Evolutionary conservation across 2,888 invertebrate genomes (phyloP), one percentile per base, ranked within the genome.

Genomic region (Nasonia oneida): DNA sequence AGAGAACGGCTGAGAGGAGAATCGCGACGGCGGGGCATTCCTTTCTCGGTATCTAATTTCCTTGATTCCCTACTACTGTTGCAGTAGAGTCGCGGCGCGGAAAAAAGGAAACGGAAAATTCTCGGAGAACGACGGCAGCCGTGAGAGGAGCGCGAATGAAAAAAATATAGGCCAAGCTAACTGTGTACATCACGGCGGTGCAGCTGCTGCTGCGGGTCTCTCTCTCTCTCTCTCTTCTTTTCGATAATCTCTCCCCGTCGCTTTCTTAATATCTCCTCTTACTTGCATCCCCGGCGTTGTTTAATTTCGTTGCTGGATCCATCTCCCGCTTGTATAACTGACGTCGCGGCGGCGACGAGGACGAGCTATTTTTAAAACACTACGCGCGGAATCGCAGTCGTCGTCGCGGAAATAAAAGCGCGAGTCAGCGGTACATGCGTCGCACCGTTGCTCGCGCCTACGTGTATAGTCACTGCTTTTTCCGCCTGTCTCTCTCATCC

Each of bases 381-480:
- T 29, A 50, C 14, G 12, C 50, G 23, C 42, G 47, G 33, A 8
- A 67, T 29, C 15, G 12, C 12, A 33, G 33, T 67, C 23, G 12
- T 15, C 10, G 37, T 33, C 29, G 6, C 18, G 14, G 23, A 29
- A 8, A 78, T 29, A 33, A 79, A 78, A 33, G 70, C 67, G 15
- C 14, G 23, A 3, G 50, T n/a, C 81, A 75, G 75, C 42, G 47
- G 81, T 75, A 39, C 37, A 23, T n/a, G n/a, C 3, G 5, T n/a
- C 6, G 42, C 37, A 75, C 81, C 75, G 81, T 67, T 75, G 73
- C 61, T 14, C 71, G 78, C 29, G 78, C 29, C 50, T 79, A 79
- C 33, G 50, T 47, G 12, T 42, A 42, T 47, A 47, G 1, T n/a
- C 33, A 18, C 67, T 10, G 6, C 57, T 42, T 6, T 70, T 37